Conservation (phyloP, 2,113 vertebrate genomes). For the Leuciscus idus region DNA sequence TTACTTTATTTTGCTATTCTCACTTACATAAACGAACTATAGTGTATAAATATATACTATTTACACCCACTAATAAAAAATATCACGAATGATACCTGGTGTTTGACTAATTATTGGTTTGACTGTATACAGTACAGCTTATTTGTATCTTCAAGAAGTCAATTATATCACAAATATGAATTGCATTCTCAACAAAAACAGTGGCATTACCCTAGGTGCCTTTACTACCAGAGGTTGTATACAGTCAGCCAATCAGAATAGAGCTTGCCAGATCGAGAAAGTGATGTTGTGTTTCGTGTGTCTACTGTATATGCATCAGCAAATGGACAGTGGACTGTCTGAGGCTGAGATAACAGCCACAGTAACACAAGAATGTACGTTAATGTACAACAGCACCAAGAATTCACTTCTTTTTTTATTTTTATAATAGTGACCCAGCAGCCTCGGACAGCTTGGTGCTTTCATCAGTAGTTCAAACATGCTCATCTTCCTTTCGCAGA, state of each 20-base stretch:
- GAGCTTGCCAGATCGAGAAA: neutral
- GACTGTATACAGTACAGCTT: too few species aligned
- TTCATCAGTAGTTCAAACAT: slow-evolving; percentile 52
- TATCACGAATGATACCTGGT: too few species aligned
- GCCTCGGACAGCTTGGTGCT: slow-evolving; percentile 19
- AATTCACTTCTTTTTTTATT: neutral
- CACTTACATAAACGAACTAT: too few species aligned
- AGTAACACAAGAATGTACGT: neutral
- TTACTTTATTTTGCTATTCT: too few species aligned
- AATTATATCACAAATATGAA: neutral
- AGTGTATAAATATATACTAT: too few species aligned
- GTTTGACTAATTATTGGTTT: too few species aligned
- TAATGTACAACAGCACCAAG: neutral
- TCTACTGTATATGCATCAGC: neutral
- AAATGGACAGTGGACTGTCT: neutral
- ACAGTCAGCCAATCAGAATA: neutral
- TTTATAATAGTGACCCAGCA: slow-evolving; percentile 27
- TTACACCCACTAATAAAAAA: too few species aligned
- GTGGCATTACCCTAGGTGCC: neutral
- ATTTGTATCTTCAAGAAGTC: too few species aligned
- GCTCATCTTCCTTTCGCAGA: slow-evolving; percentile 36
- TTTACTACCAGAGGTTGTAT: neutral
- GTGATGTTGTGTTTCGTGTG: neutral
- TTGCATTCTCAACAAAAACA: neutral
- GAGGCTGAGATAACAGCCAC: neutral